phyloP scores from a whole-genome alignment of 2,888 invertebrate species.

The Drosophila maculinotata region DNA sequence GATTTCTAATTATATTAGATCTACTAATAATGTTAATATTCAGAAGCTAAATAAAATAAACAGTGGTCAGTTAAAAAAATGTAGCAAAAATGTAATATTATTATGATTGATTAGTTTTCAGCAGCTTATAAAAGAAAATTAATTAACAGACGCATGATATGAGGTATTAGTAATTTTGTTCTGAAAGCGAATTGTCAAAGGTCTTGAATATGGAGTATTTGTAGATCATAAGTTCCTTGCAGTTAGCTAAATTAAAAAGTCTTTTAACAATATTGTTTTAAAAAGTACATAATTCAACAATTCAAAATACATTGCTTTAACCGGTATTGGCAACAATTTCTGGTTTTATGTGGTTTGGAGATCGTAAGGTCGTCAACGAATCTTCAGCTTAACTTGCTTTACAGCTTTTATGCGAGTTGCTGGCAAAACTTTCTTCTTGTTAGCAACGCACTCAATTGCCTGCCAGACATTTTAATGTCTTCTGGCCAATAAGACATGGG shows the following conservation, averaged over 20 bases:
- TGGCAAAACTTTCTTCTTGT: conserved; percentile 33
- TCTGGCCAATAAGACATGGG: not conserved
- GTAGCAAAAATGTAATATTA: not conserved
- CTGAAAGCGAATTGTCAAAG: not conserved
- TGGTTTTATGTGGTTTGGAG: not conserved
- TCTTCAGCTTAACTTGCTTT: conserved; percentile 1
- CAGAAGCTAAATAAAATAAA: not conserved
- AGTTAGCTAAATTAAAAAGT: too few relatives aligned
- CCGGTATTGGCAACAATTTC: conserved; percentile 5
- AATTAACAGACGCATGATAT: not conserved
- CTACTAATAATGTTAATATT: not conserved
- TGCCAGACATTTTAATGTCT: conserved; percentile 3
- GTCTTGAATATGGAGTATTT: too few relatives aligned
- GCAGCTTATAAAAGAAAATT: not conserved
- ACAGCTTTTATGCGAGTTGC: conserved; percentile 12
- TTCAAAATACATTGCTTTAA: not conserved
- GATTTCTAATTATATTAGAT: not conserved
- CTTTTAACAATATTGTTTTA: not conserved
- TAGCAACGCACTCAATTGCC: conserved; percentile 16
- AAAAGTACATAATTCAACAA: not conserved
- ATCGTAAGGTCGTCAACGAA: conserved; percentile 18
- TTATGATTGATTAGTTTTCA: conserved; percentile 5
- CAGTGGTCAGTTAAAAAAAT: not conserved
- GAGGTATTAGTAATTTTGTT: not conserved
- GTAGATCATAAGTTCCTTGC: too few relatives aligned